These are phyloP conservation scores for Rhadinocentrus ornatus DNA, from an alignment of 2,797 vertebrate genomes.

Conservation along the genomic window DNA sequence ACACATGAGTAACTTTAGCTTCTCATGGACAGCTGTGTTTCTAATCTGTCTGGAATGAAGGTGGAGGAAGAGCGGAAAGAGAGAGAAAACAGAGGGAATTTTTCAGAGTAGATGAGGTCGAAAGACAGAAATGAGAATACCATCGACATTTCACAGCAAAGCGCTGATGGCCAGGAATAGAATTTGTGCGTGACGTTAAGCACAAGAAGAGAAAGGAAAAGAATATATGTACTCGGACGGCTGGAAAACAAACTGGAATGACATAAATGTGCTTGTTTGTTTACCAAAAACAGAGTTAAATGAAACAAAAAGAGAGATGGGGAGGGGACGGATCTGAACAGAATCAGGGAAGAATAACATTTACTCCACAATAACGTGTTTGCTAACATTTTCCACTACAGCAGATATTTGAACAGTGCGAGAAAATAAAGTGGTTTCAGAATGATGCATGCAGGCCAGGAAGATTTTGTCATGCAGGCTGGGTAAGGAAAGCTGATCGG, in stretches of 20 bases:
- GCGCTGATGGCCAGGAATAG: conserved; percentile 53
- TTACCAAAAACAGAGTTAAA: background rate
- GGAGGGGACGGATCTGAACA: conserved; percentile 6
- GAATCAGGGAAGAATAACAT: background rate
- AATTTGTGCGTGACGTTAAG: conserved; percentile 15
- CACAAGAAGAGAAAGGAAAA: conserved; percentile 29
- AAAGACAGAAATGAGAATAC: conserved; percentile 32
- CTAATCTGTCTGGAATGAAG: conserved; percentile 47
- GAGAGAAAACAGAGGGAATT: conserved; percentile 1
- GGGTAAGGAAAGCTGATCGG: no score
- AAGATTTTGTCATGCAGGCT: no score
- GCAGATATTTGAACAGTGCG: no score
- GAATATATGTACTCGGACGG: conserved; percentile 45
- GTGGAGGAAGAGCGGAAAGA: conserved; percentile 12
- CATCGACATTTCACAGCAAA: conserved; percentile 51
- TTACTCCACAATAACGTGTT: background rate
- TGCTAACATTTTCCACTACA: no score
- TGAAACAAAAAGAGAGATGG: accelerated
- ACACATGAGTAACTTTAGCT: conserved; percentile 7
- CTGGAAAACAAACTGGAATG: conserved; percentile 45
- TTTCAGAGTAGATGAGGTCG: conserved; percentile 14
- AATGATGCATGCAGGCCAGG: no score
- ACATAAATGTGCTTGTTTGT: background rate
- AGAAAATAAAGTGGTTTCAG: no score
- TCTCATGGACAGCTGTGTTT: conserved; percentile 47